Evolutionary conservation across 2,797 vertebrate genomes (phyloP).

Genomic region (Clarias pachynema): DNA sequence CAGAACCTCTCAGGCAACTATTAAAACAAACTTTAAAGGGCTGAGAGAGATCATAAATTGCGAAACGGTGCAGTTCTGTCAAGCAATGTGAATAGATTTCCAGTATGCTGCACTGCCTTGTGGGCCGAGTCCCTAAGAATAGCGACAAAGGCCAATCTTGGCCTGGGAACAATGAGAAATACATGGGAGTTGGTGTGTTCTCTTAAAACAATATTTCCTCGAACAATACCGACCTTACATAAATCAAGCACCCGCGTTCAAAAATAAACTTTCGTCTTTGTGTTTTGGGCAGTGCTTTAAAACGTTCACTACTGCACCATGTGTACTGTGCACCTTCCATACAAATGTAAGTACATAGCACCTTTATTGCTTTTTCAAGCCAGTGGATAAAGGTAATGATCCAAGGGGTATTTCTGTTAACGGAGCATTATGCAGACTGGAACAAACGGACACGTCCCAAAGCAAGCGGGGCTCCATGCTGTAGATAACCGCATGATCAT

Average conservation of each 20-base stretch:
- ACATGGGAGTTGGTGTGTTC: constrained; percentile 54
- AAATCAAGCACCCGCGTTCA: constrained; percentile 55
- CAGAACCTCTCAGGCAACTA: constrained; percentile 58
- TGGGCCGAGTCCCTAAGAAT: constrained; percentile 52
- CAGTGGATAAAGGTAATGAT: not conserved
- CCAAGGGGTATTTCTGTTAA: not conserved
- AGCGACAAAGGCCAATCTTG: constrained; percentile 54
- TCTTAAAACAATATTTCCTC: constrained; percentile 57
- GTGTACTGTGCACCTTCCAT: not conserved
- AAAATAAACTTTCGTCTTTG: constrained; percentile 56
- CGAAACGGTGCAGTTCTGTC: constrained; percentile 51
- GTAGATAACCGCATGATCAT: constrained; percentile 28
- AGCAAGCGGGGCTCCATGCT: constrained; percentile 17
- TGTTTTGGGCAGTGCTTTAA: constrained; percentile 2
- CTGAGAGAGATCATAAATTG: constrained; percentile 62
- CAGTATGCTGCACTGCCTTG: constrained; percentile 41
- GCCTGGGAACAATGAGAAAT: constrained; percentile 60
- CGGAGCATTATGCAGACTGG: not conserved
- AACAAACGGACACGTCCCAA: constrained; percentile 24
- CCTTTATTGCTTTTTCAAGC: not conserved
- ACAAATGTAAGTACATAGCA: not conserved
- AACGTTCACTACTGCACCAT: not conserved
- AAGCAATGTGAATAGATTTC: constrained; percentile 54
- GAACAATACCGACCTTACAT: constrained; percentile 57
- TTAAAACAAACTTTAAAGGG: constrained; percentile 64